phyloP scores from a whole-genome alignment of 2,113 vertebrate genomes.

The Tricholaema leucomelas region DNA sequence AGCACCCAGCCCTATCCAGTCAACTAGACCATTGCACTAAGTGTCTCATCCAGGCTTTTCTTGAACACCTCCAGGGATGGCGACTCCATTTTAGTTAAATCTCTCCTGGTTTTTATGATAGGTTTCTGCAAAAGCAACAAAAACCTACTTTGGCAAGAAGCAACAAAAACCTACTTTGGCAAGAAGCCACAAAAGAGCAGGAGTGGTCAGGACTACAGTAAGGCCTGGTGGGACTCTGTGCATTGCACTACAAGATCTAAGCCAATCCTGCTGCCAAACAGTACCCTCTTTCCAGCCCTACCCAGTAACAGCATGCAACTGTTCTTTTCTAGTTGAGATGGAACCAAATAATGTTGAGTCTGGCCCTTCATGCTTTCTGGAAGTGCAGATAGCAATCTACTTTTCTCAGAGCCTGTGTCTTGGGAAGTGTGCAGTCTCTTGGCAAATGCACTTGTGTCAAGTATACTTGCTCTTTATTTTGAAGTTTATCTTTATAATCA shows the following conservation, averaged over 20 bases:
- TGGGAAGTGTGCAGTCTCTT: background rate
- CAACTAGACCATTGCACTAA: too few species aligned
- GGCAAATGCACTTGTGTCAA: background rate
- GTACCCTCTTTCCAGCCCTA: background rate
- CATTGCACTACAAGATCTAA: background rate
- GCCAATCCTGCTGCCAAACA: background rate
- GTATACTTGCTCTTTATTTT: background rate
- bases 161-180: background rate
- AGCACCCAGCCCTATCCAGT: too few species aligned
- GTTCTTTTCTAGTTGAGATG: background rate
- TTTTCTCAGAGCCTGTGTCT: background rate
- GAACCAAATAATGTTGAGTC: background rate
- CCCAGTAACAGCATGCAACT: background rate
- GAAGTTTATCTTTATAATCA: background rate
- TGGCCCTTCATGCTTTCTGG: background rate
- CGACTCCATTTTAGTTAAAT: background rate
- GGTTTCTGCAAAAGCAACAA: background rate
- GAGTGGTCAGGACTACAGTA: background rate
- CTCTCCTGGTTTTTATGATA: background rate
- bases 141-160: background rate
- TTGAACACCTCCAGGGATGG: too few species aligned
- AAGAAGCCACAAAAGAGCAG: fast-evolving
- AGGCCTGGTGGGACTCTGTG: background rate
- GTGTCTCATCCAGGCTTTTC: too few species aligned
- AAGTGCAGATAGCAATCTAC: background rate